Evolutionary conservation across 2,113 vertebrate genomes (phyloP), one percentile per base, ranked within the genome.

Genomic region (Gobius niger): DNA sequence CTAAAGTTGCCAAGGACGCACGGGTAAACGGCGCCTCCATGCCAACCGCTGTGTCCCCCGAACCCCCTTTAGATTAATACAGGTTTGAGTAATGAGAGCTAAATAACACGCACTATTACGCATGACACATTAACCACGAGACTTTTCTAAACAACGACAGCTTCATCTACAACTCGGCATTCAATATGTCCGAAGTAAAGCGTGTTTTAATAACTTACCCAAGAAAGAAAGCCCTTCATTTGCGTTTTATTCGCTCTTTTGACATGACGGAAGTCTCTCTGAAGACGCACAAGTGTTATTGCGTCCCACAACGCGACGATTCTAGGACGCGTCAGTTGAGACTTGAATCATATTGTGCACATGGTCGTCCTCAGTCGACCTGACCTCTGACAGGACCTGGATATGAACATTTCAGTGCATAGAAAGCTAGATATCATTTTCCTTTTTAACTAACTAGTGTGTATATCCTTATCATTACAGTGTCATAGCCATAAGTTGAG

Each of bases 1-100:
- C 54, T 14, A 59, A 69, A 82, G 80, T 85, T 76, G 10, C 56
- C 52, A 82, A 83, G 87, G 88, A 50, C 80, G 49, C 7, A 34
- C 24, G 24, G 24, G 24, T 4, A 67, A 61, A 19, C 59, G 63
- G 52, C 69, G 47, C 12, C 63, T 24, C 54, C 24, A 16, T 12
- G 51, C 3, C 40, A 9, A 24, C 47, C 9, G 2, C 9, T 34
- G 24, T 2, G 57, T 4, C 47, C 7, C 7, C 3, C 9, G 13
- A 57, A 60, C 2, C 0, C 16, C 11, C 0, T 63, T 0, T 46
- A 9, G 3, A 54, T 64, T 63, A 40, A 0, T 5, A 11, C 0
- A n/a, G 5, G 12, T 81, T 77, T 60, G 52, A 71, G 13, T 9
- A 24, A 56, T 6, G 0, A 3, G 7, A 7, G 44, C 0, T 0